Evolutionary conservation across 2,113 vertebrate species (phyloP), one percentile per base, ranked within the genome.

Genomic region (Motacilla tschutschensis): DNA sequence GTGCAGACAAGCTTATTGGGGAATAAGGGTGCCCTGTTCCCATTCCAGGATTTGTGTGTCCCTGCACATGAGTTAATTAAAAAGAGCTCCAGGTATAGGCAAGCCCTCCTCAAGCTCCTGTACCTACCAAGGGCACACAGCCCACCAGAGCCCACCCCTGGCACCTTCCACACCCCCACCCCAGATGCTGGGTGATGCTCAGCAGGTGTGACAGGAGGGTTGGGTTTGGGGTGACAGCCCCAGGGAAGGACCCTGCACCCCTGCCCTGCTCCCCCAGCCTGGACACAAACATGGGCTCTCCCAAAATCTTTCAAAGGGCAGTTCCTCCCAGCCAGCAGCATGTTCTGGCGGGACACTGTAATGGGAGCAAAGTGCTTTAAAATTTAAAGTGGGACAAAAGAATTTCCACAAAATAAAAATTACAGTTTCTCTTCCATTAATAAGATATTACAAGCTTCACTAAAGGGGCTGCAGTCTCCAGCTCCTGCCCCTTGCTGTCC

Each of bases 381-480:
- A 93, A 88, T 93, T 92, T 93, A 35, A 94, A 85, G 88, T 46
- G 76, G 84, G 92, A 88, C 85, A 86, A 87, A 88, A 93, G 69
- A 93, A 83, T 88, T 79, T 88, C 82, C 70, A 92, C 70, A 83
- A 88, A 94, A 94, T 88, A 91, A 92, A 91, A 92, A 85, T 60
- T 63, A 51, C 70, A 29, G 53, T 79, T 90, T 82, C 87, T 95
- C 87, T 85, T 60, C 88, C 87, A 83, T 95, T 91, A 95, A 89
- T 82, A 92, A 87, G 87, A 12, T 59, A 92, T 89, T 60, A 85
- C 47, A 36, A 72, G 81, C 55, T 40, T 24, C 0, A 0, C 66
- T 63, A 35, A 62, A 81, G 83, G 41, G 53, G 70, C 81, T 57
- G 66, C 85, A 72, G 77, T 75, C 85, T 87, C 85, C 83, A 91